phyloP scores from a whole-genome alignment of 2,113 vertebrate genomes.

The Phalacrocorax aristotelis region DNA sequence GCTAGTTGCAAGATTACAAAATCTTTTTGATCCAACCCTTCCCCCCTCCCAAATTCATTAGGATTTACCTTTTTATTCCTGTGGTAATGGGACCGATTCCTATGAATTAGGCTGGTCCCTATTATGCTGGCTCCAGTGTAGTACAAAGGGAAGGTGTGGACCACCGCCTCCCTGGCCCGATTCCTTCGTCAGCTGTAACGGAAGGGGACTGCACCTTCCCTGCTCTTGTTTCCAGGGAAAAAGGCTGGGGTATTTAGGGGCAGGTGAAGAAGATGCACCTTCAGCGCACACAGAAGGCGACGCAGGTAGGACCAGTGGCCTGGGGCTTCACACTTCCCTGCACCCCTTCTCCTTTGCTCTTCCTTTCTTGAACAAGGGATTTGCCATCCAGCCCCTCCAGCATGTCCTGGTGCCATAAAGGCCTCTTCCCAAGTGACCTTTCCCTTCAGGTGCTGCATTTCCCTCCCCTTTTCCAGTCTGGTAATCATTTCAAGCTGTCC shows the following conservation, averaged over 20 bases:
- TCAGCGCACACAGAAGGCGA: too few relatives aligned
- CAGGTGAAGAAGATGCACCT: not conserved
- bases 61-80: not conserved
- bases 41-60: not conserved
- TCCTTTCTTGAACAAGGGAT: not conserved
- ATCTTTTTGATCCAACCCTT: not conserved
- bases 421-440: too few relatives aligned
- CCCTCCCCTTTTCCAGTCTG: not conserved
- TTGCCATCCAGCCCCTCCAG: not conserved
- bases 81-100: not conserved
- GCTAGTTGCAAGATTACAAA: too few relatives aligned
- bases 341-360: not conserved
- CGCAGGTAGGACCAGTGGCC: not conserved
- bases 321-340: not conserved
- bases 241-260: not conserved
- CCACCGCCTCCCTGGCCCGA: fast-evolving
- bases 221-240: not conserved
- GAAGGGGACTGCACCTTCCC: fast-evolving
- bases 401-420: not conserved
- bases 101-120: not conserved
- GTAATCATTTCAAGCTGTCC: not conserved
- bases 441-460: not conserved
- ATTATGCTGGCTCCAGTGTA: not conserved
- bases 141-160: not conserved
- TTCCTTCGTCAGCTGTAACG: not conserved